Conservation (phyloP, 2,888 invertebrate species). For the Standfussiana lucernea region DNA sequence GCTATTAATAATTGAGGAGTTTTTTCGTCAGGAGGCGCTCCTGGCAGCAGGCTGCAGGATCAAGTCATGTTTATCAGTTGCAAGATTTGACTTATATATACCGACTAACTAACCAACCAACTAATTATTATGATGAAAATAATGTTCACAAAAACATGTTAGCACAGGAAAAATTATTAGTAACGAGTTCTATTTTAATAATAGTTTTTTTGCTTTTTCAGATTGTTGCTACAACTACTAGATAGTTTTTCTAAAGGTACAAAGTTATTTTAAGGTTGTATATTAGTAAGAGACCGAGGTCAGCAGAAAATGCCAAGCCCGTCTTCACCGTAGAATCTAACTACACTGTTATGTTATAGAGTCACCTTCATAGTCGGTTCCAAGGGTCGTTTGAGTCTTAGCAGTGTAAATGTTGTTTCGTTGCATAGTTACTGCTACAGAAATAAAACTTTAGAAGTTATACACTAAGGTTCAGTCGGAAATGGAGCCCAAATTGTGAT, state of each 20-base stretch:
- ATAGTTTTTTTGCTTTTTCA: not conserved
- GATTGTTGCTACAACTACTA: not conserved
- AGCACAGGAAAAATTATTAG: not conserved
- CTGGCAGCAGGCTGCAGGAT: too few relatives aligned
- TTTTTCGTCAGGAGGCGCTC: too few relatives aligned
- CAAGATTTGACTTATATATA: too few relatives aligned
- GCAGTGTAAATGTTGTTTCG: not conserved
- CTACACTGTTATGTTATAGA: not conserved
- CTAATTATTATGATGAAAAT: too few relatives aligned
- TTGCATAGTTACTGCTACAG: not conserved
- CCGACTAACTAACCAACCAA: not conserved
- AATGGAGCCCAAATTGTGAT: not conserved
- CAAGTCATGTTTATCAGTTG: too few relatives aligned
- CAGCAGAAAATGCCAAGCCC: not conserved
- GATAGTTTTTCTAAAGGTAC: not conserved
- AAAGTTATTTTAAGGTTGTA: not conserved
- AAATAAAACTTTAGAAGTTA: not conserved
- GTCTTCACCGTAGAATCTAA: conserved; percentile 6
- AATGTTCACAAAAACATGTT: not conserved
- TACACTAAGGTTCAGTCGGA: not conserved
- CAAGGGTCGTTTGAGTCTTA: not conserved
- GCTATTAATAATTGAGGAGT: too few relatives aligned
- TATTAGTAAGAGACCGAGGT: not conserved
- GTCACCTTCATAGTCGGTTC: not conserved
- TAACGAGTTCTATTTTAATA: not conserved